A percentile compares a stretch with the other conserved stretches of the same genome.
Evolutionary conservation across 2,888 invertebrate genomes (phyloP).

Genomic region (Halictus ligatus): DNA sequence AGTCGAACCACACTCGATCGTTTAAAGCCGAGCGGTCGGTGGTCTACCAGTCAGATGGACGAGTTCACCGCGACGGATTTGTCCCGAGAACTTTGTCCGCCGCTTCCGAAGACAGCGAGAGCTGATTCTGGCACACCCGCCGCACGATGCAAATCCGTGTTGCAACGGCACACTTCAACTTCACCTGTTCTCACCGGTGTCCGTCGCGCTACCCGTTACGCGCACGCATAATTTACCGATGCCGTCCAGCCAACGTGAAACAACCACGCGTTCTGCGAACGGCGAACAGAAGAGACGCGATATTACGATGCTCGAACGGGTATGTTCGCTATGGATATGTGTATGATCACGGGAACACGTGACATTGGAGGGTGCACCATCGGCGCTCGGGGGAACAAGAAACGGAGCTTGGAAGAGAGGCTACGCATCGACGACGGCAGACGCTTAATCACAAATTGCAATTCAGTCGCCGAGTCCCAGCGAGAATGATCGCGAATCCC

Average conservation of each 20-base stretch:
- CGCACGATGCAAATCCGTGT: constrained; percentile 1
- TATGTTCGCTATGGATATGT: neutral
- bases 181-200: constrained; percentile 24
- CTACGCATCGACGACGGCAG: neutral
- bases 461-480: neutral
- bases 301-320: neutral
- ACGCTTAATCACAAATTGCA: neutral
- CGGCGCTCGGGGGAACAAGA: neutral
- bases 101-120: constrained; percentile 9
- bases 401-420: constrained; percentile 12
- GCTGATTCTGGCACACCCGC: constrained; percentile 21
- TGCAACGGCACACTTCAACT: constrained; percentile 2
- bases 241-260: neutral
- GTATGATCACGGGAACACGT: neutral
- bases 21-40: neutral
- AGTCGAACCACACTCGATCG: neutral
- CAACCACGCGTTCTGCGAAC: constrained; percentile 37
- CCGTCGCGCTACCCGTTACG: constrained; percentile 29
- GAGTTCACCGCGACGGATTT: neutral
- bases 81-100: neutral
- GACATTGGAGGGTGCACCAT: neutral
- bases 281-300: constrained; percentile 2
- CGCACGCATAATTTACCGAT: constrained; percentile 35
- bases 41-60: neutral
- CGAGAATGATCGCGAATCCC: neutral